These are phyloP conservation scores for Adrianichthys oophorus DNA, from an alignment of 2,797 vertebrate species.

Conservation along the genomic window DNA sequence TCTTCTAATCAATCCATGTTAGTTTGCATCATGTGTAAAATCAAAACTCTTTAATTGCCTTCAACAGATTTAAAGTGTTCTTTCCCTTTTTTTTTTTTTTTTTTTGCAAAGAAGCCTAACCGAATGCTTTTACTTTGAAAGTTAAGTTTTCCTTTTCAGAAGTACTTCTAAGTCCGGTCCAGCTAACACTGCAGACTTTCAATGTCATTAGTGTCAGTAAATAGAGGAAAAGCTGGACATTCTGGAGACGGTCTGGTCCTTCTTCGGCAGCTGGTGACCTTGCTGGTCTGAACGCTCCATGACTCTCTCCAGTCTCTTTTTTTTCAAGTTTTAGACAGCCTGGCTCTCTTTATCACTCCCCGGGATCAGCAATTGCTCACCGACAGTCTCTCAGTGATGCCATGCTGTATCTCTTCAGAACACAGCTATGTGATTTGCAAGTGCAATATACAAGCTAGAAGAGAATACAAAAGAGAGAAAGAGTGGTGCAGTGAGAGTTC, in stretches of 20 bases:
- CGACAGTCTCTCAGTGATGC: conserved; percentile 79
- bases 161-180: conserved; percentile 4
- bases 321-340: conserved; percentile 71
- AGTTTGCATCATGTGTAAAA: conserved; percentile 29
- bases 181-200: conserved; percentile 14
- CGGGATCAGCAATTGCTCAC: conserved; percentile 81
- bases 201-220: conserved; percentile 54
- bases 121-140: conserved; percentile 11
- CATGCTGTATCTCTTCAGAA: conserved; percentile 67
- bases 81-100: conserved; percentile 8
- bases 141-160: conserved; percentile 17
- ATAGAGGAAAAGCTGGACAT: conserved; percentile 53
- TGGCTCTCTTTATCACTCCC: conserved; percentile 74
- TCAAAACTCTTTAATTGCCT: conserved; percentile 59
- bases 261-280: conserved; percentile 78
- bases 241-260: conserved; percentile 57
- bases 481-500: conserved; percentile 17
- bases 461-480: conserved; percentile 50
- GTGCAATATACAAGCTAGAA: conserved; percentile 66
- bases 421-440: conserved; percentile 67
- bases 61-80: conserved; percentile 19
- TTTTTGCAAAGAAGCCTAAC: background rate
- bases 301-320: conserved; percentile 59
- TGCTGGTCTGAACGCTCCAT: conserved; percentile 70
- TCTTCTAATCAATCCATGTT: conserved; percentile 67